phyloP scores from a whole-genome alignment of 2,113 vertebrate species.

The Misgurnus mizolepis region DNA sequence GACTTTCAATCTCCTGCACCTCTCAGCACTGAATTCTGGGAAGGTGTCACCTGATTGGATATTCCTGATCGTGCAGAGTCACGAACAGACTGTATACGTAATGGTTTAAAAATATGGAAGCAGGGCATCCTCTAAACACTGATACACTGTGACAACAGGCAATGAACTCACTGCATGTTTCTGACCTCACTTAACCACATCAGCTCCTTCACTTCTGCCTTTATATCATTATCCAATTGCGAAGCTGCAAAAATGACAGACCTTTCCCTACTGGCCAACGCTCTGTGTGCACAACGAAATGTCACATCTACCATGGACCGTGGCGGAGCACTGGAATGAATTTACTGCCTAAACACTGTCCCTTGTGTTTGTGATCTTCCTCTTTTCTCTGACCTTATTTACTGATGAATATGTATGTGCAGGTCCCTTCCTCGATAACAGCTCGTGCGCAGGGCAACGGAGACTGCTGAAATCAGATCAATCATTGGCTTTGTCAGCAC shows the following conservation, averaged over 20 bases:
- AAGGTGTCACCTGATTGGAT: not conserved
- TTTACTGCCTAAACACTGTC: conserved; percentile 33
- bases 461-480: conserved; percentile 53
- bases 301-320: conserved; percentile 43
- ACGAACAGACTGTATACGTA: not conserved
- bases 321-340: conserved; percentile 8
- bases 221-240: conserved; percentile 39
- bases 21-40: not conserved
- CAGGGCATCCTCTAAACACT: conserved; percentile 3
- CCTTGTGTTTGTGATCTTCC: conserved; percentile 39
- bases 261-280: not conserved
- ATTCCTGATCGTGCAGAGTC: conserved; percentile 20
- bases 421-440: conserved; percentile 36
- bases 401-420: conserved; percentile 56
- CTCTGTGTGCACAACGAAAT: conserved; percentile 38
- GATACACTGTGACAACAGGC: not conserved
- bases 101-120: conserved; percentile 11
- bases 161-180: conserved; percentile 12
- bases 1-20: not conserved
- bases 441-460: not conserved
- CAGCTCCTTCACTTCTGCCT: conserved; percentile 17
- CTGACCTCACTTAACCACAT: conserved; percentile 37
- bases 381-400: conserved; percentile 55
- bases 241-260: conserved; percentile 32
- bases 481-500: conserved; percentile 30